Conservation (phyloP, 2,797 vertebrate genomes). For the Gambusia yucatana region DNA sequence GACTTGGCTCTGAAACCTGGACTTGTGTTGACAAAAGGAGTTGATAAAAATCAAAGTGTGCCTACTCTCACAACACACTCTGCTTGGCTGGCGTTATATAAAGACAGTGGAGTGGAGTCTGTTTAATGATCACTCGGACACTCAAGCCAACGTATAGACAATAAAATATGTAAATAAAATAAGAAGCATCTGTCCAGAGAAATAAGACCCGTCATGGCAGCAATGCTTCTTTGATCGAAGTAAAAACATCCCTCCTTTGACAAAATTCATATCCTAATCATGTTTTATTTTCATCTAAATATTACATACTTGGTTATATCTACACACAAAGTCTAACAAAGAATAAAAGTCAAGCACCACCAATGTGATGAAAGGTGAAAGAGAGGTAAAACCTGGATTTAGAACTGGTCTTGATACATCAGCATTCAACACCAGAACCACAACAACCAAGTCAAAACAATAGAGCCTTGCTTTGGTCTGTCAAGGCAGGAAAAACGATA, state of each 20-base stretch:
- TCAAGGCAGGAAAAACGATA: neutral
- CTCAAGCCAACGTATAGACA: conserved; percentile 3
- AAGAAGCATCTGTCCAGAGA: neutral
- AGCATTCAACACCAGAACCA: neutral
- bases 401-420: neutral
- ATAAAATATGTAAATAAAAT: conserved; percentile 15
- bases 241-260: conserved; percentile 11
- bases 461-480: neutral
- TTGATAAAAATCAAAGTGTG: conserved; percentile 62
- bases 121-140: conserved; percentile 18
- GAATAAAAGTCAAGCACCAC: neutral
- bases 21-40: conserved; percentile 50
- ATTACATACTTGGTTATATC: neutral
- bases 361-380: neutral
- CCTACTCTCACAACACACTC: conserved; percentile 33
- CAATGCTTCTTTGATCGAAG: neutral
- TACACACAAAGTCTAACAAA: neutral
- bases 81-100: conserved; percentile 6
- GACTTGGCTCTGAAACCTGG: conserved; percentile 63
- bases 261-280: conserved; percentile 35
- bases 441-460: neutral
- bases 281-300: neutral
- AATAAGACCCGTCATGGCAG: conserved; percentile 2
- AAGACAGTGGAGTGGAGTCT: conserved; percentile 1
- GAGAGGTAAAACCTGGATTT: neutral